Percentiles rank a stretch among this genome's conserved stretches.
Conservation (phyloP, 2,113 vertebrate genomes). For the Austrofundulus limnaeus region DNA sequence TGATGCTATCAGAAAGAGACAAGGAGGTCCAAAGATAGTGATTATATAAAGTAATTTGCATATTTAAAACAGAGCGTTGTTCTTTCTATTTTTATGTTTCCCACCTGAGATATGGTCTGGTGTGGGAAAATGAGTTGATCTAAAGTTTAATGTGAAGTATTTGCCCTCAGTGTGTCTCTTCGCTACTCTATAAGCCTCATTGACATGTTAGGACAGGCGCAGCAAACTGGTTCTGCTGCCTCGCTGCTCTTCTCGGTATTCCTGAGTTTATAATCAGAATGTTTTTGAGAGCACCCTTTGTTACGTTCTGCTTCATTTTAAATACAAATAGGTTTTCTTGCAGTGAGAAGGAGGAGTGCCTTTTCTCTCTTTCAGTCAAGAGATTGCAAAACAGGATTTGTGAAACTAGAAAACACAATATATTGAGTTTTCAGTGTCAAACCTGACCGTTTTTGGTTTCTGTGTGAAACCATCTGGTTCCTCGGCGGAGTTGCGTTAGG, state of each 20-base stretch:
- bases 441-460: constrained; percentile 5
- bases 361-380: neutral
- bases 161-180: constrained; percentile 27
- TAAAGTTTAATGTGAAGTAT: constrained; percentile 18
- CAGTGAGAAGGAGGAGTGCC: neutral
- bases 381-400: constrained; percentile 9
- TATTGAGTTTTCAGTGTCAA: neutral
- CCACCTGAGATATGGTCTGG: neutral
- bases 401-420: neutral
- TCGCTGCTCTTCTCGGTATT: constrained; percentile 25
- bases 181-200: constrained; percentile 24
- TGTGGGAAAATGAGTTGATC: neutral
- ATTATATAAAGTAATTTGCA: neutral
- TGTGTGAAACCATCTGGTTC: constrained; percentile 2
- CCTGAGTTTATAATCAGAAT: constrained; percentile 37
- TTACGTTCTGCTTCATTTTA: constrained; percentile 4
- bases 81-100: neutral
- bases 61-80: constrained; percentile 1
- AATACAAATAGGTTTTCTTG: constrained; percentile 6
- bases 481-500: constrained; percentile 28
- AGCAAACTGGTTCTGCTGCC: constrained; percentile 71
- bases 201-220: constrained; percentile 63
- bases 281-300: constrained; percentile 3
- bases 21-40: neutral
- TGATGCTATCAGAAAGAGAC: neutral